Evolutionary conservation across 2,888 invertebrate species (phyloP).

Genomic region (Tortrix viridana): DNA sequence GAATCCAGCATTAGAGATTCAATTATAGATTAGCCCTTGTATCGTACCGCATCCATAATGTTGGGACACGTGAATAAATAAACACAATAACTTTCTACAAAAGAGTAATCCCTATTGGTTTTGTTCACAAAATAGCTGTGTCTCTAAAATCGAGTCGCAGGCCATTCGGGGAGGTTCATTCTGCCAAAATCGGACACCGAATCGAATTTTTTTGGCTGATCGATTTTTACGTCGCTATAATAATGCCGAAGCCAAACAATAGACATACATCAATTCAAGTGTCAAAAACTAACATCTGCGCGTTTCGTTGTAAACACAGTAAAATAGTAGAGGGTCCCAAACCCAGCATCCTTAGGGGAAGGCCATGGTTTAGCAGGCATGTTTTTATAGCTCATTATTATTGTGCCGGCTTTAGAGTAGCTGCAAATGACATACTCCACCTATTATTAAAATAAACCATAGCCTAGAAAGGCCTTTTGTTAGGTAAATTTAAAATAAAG

Average conservation of each 20-base stretch:
- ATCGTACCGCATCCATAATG: slow-evolving; percentile 76
- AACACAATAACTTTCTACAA: slow-evolving; percentile 81
- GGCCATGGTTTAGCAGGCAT: slow-evolving; percentile 65
- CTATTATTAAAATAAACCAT: slow-evolving; percentile 79
- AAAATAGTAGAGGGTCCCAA: slow-evolving; percentile 69
- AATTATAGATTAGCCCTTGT: slow-evolving; percentile 82
- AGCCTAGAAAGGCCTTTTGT: slow-evolving; percentile 69
- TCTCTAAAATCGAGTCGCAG: slow-evolving; percentile 62
- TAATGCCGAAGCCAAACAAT: slow-evolving; percentile 72
- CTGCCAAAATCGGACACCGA: slow-evolving; percentile 65
- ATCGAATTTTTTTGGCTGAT: slow-evolving; percentile 67
- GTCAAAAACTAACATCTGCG: slow-evolving; percentile 85
- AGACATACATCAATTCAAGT: slow-evolving; percentile 81
- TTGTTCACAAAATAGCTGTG: slow-evolving; percentile 65
- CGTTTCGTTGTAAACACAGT: slow-evolving; percentile 76
- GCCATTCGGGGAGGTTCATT: slow-evolving; percentile 65
- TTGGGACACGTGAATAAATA: slow-evolving; percentile 82
- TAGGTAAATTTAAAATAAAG: slow-evolving; percentile 69
- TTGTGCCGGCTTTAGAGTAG: slow-evolving; percentile 77
- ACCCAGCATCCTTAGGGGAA: slow-evolving; percentile 69
- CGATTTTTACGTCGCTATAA: slow-evolving; percentile 73
- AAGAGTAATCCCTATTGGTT: slow-evolving; percentile 78
- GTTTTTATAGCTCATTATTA: slow-evolving; percentile 82
- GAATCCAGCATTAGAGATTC: slow-evolving; percentile 70
- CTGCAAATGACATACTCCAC: slow-evolving; percentile 80